Evolutionary conservation across 2,113 vertebrate species (phyloP), one percentile per base, ranked within the genome.

Genomic region (Oenanthe melanoleuca): DNA sequence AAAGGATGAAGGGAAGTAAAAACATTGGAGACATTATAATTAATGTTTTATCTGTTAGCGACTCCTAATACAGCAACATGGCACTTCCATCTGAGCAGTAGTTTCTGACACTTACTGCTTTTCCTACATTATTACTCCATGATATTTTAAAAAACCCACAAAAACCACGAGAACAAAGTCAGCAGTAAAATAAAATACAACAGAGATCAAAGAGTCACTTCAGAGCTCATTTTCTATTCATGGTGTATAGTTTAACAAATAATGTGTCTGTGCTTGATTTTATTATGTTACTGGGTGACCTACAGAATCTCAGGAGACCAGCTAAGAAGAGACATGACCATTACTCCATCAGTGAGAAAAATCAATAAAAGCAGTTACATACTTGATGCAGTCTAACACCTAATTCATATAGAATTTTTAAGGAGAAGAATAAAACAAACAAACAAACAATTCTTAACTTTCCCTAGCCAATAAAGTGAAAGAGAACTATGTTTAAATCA

Each of bases 261-360:
- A 94, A 79, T 1, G 16, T 80, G 71, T 31, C 91, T 79, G 44
- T 70, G 67, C 80, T 85, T 88, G 85, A 92, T 95, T 93, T 95
- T 86, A 93, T 95, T 92, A 90, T 90, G 64, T 38, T 88, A 71
- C 75, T 0, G 7, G 63, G 90, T 65, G 88, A 96, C 92, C 89
- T 73, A 45, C 31, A 78, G 52, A 80, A 90, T 57, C 93, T 74
- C 86, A 78, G n/a, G 88, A 86, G 82, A 72, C 40, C 10, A 23
- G 55, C 77, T 89, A 79, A 87, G 65, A 55, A 23, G 50, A 89
- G 38, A 94, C 34, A 91, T 73, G 75, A 92, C 74, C 92, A 65
- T 86, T 83, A 94, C 64, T 94, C 82, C 60, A 75, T 81, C 85
- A 90, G 64, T 33, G 40, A 88, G 60, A 56, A 93, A 95, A 94